Evolutionary conservation across 92 coral and sea anemone species (phyloP).

Genomic region (Isaurus tuberculatus): DNA sequence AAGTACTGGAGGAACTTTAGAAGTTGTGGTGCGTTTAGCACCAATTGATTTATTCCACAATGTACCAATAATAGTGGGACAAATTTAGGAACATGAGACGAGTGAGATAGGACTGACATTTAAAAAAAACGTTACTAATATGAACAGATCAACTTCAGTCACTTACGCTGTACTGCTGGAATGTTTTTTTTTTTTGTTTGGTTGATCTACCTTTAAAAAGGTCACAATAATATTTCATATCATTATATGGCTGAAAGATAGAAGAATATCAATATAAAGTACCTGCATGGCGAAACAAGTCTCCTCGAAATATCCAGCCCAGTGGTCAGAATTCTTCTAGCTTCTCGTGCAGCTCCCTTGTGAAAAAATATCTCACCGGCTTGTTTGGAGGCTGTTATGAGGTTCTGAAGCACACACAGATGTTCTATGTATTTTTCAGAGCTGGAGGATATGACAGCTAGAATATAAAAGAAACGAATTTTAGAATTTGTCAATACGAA

Average conservation of each 20-base stretch:
- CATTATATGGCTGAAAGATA: not conserved
- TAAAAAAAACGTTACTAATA: no score
- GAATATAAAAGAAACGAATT: not conserved
- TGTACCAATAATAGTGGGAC: no score
- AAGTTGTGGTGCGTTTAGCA: no score
- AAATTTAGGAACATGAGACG: no score
- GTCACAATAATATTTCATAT: not conserved
- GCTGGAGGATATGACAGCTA: constrained; percentile 38
- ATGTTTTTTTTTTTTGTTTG: no score
- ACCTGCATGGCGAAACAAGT: constrained; percentile 83
- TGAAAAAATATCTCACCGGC: constrained; percentile 78
- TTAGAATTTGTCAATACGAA: no score
- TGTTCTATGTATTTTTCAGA: constrained; percentile 44
- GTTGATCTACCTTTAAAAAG: not conserved
- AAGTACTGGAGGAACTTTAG: no score
- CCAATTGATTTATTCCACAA: no score
- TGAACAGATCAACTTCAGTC: no score
- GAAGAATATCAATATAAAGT: not conserved
- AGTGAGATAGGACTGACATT: no score
- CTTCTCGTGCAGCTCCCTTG: constrained; percentile 92
- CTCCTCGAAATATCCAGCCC: constrained; percentile 78
- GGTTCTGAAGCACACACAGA: constrained; percentile 67
- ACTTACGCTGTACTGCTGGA: no score
- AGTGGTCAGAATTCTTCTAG: constrained; percentile 73
- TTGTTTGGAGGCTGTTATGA: constrained; percentile 67